Evolutionary conservation across 2,113 vertebrate genomes (phyloP).

Genomic region (Lepus timidus): DNA sequence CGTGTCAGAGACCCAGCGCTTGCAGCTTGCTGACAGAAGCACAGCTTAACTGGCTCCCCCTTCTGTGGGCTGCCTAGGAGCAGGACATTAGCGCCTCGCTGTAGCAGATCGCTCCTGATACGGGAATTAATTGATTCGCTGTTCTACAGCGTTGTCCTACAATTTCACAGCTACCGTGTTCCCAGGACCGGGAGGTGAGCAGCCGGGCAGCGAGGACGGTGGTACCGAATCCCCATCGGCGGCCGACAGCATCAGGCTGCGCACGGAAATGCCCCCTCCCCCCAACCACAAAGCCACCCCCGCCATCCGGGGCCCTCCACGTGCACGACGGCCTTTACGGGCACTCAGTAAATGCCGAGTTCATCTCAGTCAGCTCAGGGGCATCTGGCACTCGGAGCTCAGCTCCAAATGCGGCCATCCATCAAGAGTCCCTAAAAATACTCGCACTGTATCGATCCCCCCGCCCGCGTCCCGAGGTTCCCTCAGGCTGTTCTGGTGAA

Average conservation of each 20-base stretch:
- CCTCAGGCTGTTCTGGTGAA: conserved; percentile 66
- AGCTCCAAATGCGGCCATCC: conserved; percentile 83
- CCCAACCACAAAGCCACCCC: neutral
- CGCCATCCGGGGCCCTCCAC: neutral
- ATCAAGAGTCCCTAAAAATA: conserved; percentile 85
- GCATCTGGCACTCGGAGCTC: conserved; percentile 71
- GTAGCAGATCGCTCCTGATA: conserved; percentile 33
- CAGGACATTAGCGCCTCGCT: neutral
- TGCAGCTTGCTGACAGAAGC: conserved; percentile 80
- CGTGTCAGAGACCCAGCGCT: conserved; percentile 78
- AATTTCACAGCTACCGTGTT: neutral
- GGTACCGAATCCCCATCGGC: accelerated
- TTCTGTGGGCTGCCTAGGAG: conserved; percentile 71
- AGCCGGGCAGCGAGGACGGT: accelerated
- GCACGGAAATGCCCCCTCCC: neutral
- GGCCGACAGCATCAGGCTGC: accelerated
- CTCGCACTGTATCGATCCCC: conserved; percentile 74
- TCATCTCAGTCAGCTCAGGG: conserved; percentile 86
- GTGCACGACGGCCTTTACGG: conserved; percentile 57
- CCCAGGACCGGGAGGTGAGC: neutral
- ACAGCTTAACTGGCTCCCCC: conserved; percentile 69
- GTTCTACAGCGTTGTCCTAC: accelerated
- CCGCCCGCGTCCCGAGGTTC: conserved; percentile 72
- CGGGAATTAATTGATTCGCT: neutral
- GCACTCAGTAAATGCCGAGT: conserved; percentile 78